Conservation (phyloP, 2,113 vertebrate genomes). For the Cheilinus undulatus region DNA sequence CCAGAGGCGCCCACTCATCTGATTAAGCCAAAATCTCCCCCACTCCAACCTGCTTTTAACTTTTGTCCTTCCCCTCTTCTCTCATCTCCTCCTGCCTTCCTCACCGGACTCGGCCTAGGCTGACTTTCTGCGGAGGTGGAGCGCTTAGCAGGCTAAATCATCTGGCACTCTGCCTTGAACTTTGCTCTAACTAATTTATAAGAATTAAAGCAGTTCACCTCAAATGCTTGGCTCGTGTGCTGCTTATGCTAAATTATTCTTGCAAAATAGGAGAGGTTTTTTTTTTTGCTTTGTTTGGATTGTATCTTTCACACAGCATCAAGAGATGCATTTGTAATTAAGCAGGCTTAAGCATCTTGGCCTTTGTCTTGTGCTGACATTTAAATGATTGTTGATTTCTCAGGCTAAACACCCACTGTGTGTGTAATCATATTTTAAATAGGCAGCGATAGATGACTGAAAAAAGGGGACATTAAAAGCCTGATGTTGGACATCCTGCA, state of each 20-base stretch:
- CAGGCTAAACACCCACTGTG: slow-evolving; percentile 20
- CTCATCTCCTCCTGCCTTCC: slow-evolving; percentile 41
- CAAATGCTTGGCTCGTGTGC: slow-evolving; percentile 52
- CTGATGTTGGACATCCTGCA: slow-evolving; percentile 32
- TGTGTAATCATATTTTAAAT: slow-evolving; percentile 46
- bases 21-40: slow-evolving; percentile 39
- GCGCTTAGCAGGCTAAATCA: slow-evolving; percentile 75
- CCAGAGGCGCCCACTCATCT: slow-evolving; percentile 37
- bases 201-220: slow-evolving; percentile 78
- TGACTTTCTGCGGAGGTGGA: slow-evolving; percentile 71
- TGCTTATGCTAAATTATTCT: slow-evolving; percentile 58
- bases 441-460: slow-evolving; percentile 16
- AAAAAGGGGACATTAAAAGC: slow-evolving; percentile 30
- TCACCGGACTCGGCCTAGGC: slow-evolving; percentile 57
- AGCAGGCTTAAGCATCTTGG: slow-evolving; percentile 28
- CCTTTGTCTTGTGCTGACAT: slow-evolving; percentile 40
- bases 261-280: background rate
- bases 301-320: slow-evolving; percentile 23
- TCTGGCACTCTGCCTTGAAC: slow-evolving; percentile 79
- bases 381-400: slow-evolving; percentile 42
- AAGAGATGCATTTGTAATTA: slow-evolving; percentile 28
- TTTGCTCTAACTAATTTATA: slow-evolving; percentile 82
- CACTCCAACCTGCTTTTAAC: slow-evolving; percentile 24
- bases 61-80: slow-evolving; percentile 24
- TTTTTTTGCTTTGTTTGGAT: slow-evolving; percentile 33